Evolutionary conservation across 2,888 invertebrate genomes (phyloP).

Genomic region (Rhagonycha fulva): DNA sequence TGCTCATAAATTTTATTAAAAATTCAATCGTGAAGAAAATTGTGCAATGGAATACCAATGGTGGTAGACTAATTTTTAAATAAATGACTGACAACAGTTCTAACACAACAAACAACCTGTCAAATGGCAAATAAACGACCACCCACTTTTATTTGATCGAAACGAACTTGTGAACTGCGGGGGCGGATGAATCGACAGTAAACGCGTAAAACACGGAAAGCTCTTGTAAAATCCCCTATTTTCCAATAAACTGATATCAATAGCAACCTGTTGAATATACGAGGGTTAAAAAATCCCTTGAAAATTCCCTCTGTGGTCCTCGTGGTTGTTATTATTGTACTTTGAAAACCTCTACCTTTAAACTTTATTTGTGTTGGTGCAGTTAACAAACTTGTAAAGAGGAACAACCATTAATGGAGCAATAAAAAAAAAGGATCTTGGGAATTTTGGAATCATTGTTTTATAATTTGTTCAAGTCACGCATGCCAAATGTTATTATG

Average conservation of each 20-base stretch:
- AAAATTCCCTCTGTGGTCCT: constrained; percentile 33
- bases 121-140: constrained; percentile 29
- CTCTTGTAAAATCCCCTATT: constrained; percentile 54
- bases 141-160: constrained; percentile 31
- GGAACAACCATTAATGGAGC: neutral
- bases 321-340: constrained; percentile 26
- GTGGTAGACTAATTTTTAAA: constrained; percentile 44
- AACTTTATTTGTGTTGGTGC: neutral
- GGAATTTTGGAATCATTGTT: neutral
- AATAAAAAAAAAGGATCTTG: neutral
- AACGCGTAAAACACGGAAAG: constrained; percentile 50
- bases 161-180: constrained; percentile 30
- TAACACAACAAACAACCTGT: constrained; percentile 23
- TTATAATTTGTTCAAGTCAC: neutral
- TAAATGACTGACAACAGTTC: constrained; percentile 42
- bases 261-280: constrained; percentile 55
- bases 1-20: neutral
- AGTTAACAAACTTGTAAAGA: neutral
- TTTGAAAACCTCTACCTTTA: constrained; percentile 13
- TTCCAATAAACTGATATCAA: constrained; percentile 58
- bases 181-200: constrained; percentile 41
- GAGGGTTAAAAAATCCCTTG: constrained; percentile 41
- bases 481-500: neutral
- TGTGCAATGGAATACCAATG: constrained; percentile 40
- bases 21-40: constrained; percentile 34